Conservation (phyloP, 2,797 vertebrate genomes). For the Oryzias dopingdopingensis region DNA sequence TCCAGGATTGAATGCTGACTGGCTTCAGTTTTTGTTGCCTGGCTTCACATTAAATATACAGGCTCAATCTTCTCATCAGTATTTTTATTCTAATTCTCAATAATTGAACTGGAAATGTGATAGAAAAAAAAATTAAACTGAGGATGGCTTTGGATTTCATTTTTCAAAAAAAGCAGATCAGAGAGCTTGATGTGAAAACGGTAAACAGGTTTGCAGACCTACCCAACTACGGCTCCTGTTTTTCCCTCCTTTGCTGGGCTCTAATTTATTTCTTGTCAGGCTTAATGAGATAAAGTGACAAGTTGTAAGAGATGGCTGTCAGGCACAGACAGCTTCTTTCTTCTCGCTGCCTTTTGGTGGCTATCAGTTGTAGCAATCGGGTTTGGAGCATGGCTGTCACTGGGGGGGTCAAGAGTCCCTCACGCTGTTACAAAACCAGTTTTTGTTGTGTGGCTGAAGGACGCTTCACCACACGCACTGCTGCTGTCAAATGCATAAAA, state of each 20-base stretch:
- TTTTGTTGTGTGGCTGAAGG: conserved; percentile 57
- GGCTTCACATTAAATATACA: too few relatives aligned
- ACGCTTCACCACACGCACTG: conserved; percentile 18
- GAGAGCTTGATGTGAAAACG: too few relatives aligned
- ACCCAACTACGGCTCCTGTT: conserved; percentile 30
- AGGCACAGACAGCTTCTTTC: conserved; percentile 54
- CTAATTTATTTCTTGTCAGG: conserved; percentile 65
- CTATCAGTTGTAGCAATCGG: conserved; percentile 64
- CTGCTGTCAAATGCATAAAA: conserved; percentile 22
- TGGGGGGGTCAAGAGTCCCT: conserved; percentile 52
- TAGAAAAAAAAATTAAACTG: too few relatives aligned
- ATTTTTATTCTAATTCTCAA: too few relatives aligned
- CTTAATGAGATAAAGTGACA: conserved; percentile 67
- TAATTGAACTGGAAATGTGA: too few relatives aligned
- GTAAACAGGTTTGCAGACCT: conserved; percentile 34
- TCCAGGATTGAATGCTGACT: too few relatives aligned
- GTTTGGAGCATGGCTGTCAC: conserved; percentile 40
- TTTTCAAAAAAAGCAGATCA: too few relatives aligned
- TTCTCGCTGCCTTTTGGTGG: conserved; percentile 40
- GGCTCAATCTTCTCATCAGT: too few relatives aligned
- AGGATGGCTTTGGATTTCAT: too few relatives aligned
- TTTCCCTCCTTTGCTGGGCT: conserved; percentile 32
- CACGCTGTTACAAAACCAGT: conserved; percentile 37
- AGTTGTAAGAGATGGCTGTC: conserved; percentile 47
- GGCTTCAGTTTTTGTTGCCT: too few relatives aligned